These are phyloP conservation scores for Drosophila murphyi DNA, from an alignment of 1,140 invertebrate species.

Conservation along the genomic window DNA sequence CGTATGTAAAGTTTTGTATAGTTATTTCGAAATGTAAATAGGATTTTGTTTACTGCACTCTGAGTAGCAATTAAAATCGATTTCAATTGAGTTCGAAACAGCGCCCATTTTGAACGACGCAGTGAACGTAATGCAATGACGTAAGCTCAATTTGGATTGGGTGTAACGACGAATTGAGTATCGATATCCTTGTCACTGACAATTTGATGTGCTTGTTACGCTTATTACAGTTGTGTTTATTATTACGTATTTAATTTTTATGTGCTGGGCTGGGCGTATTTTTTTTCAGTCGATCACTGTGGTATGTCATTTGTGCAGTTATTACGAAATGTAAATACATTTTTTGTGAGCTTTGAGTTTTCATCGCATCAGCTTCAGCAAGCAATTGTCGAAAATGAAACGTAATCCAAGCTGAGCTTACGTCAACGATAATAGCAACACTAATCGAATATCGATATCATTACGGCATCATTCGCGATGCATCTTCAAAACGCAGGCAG, in stretches of 20 bases:
- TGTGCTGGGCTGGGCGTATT: constrained; percentile 16
- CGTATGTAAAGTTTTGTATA: constrained; percentile 13
- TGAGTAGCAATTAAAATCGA: background rate
- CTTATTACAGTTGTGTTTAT: background rate
- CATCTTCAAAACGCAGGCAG: constrained; percentile 42
- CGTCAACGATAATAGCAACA: background rate
- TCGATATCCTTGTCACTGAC: constrained; percentile 10
- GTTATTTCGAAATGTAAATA: background rate
- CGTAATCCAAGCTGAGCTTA: background rate
- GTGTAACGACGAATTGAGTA: background rate
- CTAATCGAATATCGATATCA: constrained; percentile 45
- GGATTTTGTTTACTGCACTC: background rate
- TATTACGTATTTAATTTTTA: constrained; percentile 35
- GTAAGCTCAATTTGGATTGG: constrained; percentile 1
- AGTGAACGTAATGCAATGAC: background rate
- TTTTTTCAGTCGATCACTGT: constrained; percentile 43
- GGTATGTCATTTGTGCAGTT: constrained; percentile 8
- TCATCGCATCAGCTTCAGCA: too few species aligned
- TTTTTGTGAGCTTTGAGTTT: too few species aligned
- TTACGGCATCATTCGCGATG: constrained; percentile 49
- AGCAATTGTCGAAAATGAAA: background rate
- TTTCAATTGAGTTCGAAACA: background rate
- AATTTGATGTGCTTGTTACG: background rate
- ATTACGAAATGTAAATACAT: background rate
- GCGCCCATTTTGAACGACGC: background rate